Evolutionary conservation across 2,113 vertebrate species (phyloP).

Genomic region (Cyrtonyx montezumae): DNA sequence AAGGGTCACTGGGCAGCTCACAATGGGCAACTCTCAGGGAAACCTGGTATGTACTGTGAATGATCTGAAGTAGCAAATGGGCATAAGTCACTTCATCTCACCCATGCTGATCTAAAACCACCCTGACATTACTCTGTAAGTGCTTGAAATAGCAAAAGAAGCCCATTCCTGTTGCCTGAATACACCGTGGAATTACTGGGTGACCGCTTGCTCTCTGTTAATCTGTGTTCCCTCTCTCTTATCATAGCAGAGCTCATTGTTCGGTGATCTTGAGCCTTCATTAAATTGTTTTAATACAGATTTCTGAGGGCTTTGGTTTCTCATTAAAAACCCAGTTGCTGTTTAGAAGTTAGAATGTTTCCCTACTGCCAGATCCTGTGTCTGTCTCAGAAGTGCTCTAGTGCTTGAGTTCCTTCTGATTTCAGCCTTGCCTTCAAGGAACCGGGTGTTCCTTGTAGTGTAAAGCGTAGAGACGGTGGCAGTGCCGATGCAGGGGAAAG

Average conservation of each 20-base stretch:
- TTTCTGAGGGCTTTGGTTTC: neutral
- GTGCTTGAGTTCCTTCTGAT: neutral
- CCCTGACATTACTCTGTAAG: neutral
- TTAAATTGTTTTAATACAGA: neutral
- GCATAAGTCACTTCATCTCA: neutral
- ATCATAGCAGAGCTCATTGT: neutral
- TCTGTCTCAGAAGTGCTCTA: neutral
- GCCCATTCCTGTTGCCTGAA: neutral
- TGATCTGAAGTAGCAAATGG: accelerated
- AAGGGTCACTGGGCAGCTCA: constrained; percentile 83
- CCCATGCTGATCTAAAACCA: neutral
- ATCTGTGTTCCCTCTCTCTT: neutral
- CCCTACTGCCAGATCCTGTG: neutral
- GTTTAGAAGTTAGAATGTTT: neutral
- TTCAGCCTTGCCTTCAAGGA: neutral
- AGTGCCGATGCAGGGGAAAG: neutral
- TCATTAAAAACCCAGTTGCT: neutral
- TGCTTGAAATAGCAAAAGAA: neutral
- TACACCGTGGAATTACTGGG: neutral
- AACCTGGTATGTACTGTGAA: constrained; percentile 77
- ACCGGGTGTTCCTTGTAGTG: neutral
- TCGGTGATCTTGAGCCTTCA: neutral
- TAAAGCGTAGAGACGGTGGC: neutral
- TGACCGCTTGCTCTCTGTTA: neutral
- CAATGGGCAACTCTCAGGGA: constrained; percentile 75